phyloP scores from a whole-genome alignment of 2,797 vertebrate genomes.

The Sphenopsis melanotis region DNA sequence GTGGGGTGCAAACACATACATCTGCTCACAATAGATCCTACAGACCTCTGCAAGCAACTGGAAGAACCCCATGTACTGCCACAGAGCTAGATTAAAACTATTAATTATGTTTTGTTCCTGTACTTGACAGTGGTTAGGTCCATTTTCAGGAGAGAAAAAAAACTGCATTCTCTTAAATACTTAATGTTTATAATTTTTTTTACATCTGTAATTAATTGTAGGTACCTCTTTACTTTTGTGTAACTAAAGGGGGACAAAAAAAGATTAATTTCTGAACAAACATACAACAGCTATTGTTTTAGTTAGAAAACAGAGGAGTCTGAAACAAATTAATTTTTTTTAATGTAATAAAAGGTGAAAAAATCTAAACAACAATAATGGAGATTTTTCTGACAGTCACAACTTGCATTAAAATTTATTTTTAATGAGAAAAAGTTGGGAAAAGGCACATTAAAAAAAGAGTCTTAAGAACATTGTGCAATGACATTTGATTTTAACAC shows the following conservation, averaged over 20 bases:
- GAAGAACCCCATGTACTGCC: neutral
- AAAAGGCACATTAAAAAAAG: neutral
- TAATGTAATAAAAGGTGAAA: neutral
- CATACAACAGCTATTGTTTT: neutral
- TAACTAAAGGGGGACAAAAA: neutral
- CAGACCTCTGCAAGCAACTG: neutral
- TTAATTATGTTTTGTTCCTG: neutral
- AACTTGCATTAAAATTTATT: neutral
- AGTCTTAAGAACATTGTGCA: neutral
- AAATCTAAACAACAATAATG: neutral
- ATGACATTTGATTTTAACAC: conserved; percentile 34
- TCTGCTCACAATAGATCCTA: neutral
- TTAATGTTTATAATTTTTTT: neutral
- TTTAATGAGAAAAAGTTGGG: neutral
- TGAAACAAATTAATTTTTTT: conserved; percentile 3
- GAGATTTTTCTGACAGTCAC: neutral
- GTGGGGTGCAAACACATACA: neutral
- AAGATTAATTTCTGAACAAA: neutral
- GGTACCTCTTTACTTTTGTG: neutral
- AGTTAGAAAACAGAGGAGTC: conserved; percentile 11
- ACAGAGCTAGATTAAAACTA: neutral
- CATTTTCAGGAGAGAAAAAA: neutral
- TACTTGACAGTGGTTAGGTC: neutral
- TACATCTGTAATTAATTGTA: neutral
- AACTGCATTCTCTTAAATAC: neutral